These are phyloP conservation scores for Drosophila leonis DNA, from an alignment of 2,888 invertebrate species.

Conservation along the genomic window DNA sequence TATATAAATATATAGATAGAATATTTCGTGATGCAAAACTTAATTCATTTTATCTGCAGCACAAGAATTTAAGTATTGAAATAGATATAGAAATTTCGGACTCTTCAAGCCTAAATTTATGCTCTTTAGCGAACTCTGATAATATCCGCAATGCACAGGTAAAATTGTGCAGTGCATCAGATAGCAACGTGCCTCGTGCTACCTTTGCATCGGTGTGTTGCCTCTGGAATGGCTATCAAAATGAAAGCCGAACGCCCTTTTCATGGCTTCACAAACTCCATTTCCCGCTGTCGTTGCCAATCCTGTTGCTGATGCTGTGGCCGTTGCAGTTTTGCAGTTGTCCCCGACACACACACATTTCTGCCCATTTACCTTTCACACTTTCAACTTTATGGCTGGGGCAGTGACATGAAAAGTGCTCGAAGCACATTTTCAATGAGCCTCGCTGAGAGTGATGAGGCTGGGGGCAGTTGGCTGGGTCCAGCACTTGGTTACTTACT, in stretches of 20 bases:
- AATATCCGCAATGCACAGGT: not conserved
- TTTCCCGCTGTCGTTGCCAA: not conserved
- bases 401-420: conserved; percentile 15
- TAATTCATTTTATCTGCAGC: no score
- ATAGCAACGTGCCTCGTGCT: not conserved
- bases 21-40: no score
- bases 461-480: not conserved
- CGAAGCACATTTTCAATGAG: conserved; percentile 3
- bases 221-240: not conserved
- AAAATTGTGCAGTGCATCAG: not conserved
- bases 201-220: not conserved
- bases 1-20: no score
- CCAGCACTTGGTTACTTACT: conserved; percentile 87
- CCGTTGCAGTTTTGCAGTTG: not conserved
- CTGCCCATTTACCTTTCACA: conserved; percentile 14
- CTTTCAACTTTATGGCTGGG: conserved; percentile 28
- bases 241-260: conserved; percentile 1
- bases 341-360: not conserved
- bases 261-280: not conserved
- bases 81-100: not conserved
- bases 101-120: not conserved
- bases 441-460: not conserved
- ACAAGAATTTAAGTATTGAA: not conserved
- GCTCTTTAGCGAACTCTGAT: not conserved
- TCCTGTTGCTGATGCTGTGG: not conserved